phyloP scores from a whole-genome alignment of 1,140 invertebrate genomes.

The Bombus superbus region DNA sequence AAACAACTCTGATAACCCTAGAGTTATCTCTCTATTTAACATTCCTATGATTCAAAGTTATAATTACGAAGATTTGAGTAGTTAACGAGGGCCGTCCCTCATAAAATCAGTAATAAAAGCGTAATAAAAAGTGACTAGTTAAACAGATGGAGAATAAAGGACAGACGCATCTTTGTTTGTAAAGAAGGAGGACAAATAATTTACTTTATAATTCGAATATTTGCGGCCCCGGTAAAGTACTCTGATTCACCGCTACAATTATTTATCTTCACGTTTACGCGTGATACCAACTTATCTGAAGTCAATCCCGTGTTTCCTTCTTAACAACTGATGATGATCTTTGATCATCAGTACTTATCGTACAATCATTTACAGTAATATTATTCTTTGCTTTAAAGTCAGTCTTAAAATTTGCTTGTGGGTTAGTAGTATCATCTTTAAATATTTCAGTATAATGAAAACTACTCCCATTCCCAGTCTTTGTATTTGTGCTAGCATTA shows the following conservation, averaged over 20 bases:
- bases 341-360: conserved; percentile 64
- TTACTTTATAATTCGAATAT: conserved; percentile 7
- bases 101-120: conserved; percentile 14
- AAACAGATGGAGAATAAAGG: neutral
- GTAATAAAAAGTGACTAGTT: conserved; percentile 39
- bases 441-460: conserved; percentile 74
- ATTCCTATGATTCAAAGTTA: conserved; percentile 15
- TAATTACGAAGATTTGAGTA: conserved; percentile 17
- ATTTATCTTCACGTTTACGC: conserved; percentile 41
- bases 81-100: conserved; percentile 25
- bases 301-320: conserved; percentile 74
- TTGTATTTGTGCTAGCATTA: conserved; percentile 73
- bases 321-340: conserved; percentile 68
- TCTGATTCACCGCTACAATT: conserved; percentile 53
- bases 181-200: conserved; percentile 31
- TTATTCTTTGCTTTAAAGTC: conserved; percentile 80
- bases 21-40: conserved; percentile 7
- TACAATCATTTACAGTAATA: conserved; percentile 71
- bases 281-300: conserved; percentile 48
- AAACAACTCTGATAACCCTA: conserved; percentile 10
- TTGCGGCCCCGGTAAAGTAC: conserved; percentile 57
- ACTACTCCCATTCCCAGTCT: conserved; percentile 80
- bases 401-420: conserved; percentile 80
- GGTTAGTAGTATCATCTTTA: conserved; percentile 71
- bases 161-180: neutral